These are phyloP conservation scores for Protula sp. DNA, from an alignment of 2,888 invertebrate species.

Conservation along the genomic window DNA sequence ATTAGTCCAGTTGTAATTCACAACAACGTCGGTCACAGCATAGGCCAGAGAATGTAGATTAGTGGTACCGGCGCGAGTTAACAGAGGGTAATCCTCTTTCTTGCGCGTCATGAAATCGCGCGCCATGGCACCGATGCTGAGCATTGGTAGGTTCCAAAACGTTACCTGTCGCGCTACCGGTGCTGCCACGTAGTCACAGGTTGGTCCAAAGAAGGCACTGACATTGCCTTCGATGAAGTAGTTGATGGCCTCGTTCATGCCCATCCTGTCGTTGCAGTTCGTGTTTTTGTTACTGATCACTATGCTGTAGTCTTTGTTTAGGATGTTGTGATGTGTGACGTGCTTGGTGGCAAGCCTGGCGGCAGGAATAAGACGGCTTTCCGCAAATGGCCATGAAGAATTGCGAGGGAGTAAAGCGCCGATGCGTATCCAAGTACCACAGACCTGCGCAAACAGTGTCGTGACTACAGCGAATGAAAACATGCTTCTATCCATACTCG, in stretches of 20 bases:
- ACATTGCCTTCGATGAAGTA: slow-evolving; percentile 28
- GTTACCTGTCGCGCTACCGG: slow-evolving; percentile 82
- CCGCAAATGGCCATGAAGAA: neutral
- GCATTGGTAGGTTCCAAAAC: slow-evolving; percentile 83
- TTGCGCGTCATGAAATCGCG: slow-evolving; percentile 38
- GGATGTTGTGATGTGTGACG: no score
- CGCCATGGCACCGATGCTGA: slow-evolving; percentile 60
- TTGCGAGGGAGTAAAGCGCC: neutral
- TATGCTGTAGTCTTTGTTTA: no score
- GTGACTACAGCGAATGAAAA: no score
- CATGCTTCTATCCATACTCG: no score
- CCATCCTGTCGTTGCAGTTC: no score
- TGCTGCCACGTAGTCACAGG: slow-evolving; percentile 66
- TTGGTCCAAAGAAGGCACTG: slow-evolving; percentile 44
- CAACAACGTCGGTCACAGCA: slow-evolving; percentile 16
- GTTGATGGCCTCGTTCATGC: slow-evolving; percentile 41
- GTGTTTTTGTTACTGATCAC: no score
- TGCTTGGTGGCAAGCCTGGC: neutral
- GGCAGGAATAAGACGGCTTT: neutral
- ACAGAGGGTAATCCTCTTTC: slow-evolving; percentile 63
- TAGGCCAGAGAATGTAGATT: slow-evolving; percentile 33
- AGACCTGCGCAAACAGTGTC: no score
- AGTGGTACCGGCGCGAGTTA: slow-evolving; percentile 59
- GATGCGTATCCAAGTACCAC: no score
- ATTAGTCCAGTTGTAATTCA: slow-evolving; percentile 63